Evolutionary conservation across 1,140 invertebrate genomes (phyloP).

Genomic region (Gryllus bimaculatus): DNA sequence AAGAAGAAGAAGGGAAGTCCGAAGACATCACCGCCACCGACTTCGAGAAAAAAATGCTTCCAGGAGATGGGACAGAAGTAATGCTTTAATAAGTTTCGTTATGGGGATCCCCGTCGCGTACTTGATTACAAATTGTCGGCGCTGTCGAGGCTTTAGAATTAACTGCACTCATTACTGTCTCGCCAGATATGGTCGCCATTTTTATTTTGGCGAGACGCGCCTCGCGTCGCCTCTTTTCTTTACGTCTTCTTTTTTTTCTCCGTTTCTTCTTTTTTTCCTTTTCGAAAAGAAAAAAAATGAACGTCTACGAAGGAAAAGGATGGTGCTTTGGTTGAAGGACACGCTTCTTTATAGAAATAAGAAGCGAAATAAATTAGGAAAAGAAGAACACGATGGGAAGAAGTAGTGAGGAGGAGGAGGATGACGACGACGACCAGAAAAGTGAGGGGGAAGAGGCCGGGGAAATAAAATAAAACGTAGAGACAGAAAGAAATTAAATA

Average conservation of each 20-base stretch:
- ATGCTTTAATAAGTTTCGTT: no score
- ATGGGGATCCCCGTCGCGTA: not conserved
- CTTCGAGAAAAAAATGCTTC: no score
- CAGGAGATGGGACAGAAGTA: no score
- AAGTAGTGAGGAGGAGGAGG: not conserved
- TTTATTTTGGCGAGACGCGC: not conserved
- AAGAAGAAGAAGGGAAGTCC: no score
- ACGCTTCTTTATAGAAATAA: not conserved
- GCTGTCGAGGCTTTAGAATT: not conserved
- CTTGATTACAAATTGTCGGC: not conserved
- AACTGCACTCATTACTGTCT: conserved; percentile 1
- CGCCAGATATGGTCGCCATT: not conserved
- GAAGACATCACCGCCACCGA: no score
- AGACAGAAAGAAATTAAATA: not conserved
- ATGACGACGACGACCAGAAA: not conserved
- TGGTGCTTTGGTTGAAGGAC: not conserved
- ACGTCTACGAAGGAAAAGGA: not conserved
- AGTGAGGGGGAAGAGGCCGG: not conserved
- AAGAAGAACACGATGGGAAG: not conserved
- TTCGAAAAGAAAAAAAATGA: not conserved
- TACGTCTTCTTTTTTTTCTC: not conserved
- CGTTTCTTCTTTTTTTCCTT: not conserved
- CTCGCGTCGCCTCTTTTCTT: not conserved
- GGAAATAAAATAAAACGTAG: not conserved
- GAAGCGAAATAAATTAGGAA: not conserved